These are phyloP conservation scores for Hippasteria phrygiana DNA, from an alignment of 53 echinoderm and acorn worm genomes.

Conservation along the genomic window DNA sequence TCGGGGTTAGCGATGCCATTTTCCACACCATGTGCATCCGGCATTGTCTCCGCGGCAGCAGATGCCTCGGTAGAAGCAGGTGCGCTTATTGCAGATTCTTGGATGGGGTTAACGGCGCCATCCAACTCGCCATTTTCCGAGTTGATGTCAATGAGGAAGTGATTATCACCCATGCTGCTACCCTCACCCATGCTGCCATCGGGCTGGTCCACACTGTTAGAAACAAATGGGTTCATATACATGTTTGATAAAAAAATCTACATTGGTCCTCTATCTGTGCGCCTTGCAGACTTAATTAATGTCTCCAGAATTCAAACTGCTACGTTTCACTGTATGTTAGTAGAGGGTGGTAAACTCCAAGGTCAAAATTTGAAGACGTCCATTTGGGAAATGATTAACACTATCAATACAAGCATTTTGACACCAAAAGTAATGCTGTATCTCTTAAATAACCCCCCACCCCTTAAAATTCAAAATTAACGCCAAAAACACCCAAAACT, in stretches of 20 bases:
- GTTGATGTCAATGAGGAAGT: not conserved
- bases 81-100: not conserved
- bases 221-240: not conserved
- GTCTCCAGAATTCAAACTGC: too few relatives aligned
- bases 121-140: conserved; percentile 3
- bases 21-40: not conserved
- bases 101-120: not conserved
- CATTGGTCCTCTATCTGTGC: too few relatives aligned
- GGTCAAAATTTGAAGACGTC: too few relatives aligned
- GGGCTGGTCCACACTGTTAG: not conserved
- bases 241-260: not conserved
- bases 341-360: too few relatives aligned
- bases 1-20: not conserved
- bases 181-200: conserved; percentile 8
- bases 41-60: not conserved
- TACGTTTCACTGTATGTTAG: too few relatives aligned
- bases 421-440: too few relatives aligned
- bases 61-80: not conserved
- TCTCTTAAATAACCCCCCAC: too few relatives aligned
- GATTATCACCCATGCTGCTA: not conserved
- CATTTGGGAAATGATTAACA: too few relatives aligned
- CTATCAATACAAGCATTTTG: too few relatives aligned
- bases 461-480: too few relatives aligned
- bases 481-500: too few relatives aligned
- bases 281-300: too few relatives aligned